Evolutionary conservation across 2,888 invertebrate species (phyloP).

Genomic region (Halictus quadricinctus): DNA sequence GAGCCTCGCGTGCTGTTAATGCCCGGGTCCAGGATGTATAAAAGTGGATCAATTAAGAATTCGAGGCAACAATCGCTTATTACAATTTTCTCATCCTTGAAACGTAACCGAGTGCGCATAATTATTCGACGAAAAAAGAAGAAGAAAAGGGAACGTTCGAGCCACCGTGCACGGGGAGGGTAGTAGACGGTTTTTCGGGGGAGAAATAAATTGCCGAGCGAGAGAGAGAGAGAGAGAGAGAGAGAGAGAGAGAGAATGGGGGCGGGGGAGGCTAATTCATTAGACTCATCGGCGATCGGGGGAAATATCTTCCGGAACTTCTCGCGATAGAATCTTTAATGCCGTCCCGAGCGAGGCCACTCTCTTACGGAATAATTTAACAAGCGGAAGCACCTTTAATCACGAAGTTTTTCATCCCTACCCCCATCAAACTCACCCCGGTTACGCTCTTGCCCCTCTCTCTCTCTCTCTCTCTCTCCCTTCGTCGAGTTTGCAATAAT

Average conservation of each 20-base stretch:
- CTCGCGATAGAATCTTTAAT: constrained; percentile 48
- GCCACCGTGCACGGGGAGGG: background rate
- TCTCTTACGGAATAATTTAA: constrained; percentile 68
- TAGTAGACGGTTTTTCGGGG: background rate
- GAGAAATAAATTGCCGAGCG: background rate
- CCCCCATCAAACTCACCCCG: constrained; percentile 8
- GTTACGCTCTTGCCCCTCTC: background rate
- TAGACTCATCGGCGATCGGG: constrained; percentile 49
- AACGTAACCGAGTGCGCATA: background rate
- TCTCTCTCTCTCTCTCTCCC: constrained; percentile 28
- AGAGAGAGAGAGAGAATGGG: too few species aligned
- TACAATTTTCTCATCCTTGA: constrained; percentile 31
- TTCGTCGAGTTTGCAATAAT: constrained; percentile 47
- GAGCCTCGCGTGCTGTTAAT: constrained; percentile 46
- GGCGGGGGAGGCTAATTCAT: constrained; percentile 35
- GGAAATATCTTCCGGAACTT: constrained; percentile 38
- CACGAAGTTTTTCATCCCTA: constrained; percentile 66
- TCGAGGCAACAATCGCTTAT: constrained; percentile 30
- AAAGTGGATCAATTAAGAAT: constrained; percentile 43
- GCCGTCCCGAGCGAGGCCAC: constrained; percentile 51
- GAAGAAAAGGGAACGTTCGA: background rate
- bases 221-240: too few species aligned
- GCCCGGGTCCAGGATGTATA: constrained; percentile 27
- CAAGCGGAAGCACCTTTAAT: constrained; percentile 72
- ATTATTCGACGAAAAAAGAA: constrained; percentile 12